Evolutionary conservation across 2,113 vertebrate species (phyloP), one percentile per base, ranked within the genome.

Genomic region (Daphoenositta chrysoptera): DNA sequence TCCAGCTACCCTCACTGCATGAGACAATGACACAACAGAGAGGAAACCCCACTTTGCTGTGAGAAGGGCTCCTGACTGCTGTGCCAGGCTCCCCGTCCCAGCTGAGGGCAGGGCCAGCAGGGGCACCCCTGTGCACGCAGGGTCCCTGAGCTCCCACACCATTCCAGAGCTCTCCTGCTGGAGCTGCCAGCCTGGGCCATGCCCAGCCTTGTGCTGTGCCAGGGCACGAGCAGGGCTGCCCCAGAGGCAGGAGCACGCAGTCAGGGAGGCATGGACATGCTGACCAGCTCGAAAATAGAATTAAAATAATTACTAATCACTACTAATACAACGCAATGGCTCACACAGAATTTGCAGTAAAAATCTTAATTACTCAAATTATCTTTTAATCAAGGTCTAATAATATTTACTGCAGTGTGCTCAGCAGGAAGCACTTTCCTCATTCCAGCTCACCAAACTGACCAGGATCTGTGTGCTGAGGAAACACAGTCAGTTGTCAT

Each of bases 111-210:
- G 28, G 28, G 44, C 37, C 35, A 44, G 42, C n/a, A 28, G 8
- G 50, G 44, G 22, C 72, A n/a, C 5, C 1, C 11, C 9, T 2
- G 7, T 37, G 33, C 39, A 39, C 3, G 13, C 0, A 23, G 56
- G 11, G 6, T 6, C 39, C 37, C 11, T 1, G 30, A 53, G 21
- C 22, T 48, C 27, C 75, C 35, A 3, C 30, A 16, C 1, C 3
- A 24, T 50, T 15, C 72, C 57, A 75, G 19, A 26, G 15, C 20
- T 56, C n/a, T 47, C 26, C 61, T 73, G 39, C 39, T 24, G 27
- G 21, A 71, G 31, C 11, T 20, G 48, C 56, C 37, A 73, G 16
- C 50, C 16, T 1, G 13, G 51, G 21, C 30, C 27, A 30, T 11
- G 3, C 28, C 47, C 53, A 66, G n/a, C 31, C 40, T 14, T 1